Base-by-base conservation (phyloP, 2,797 vertebrate species). In the Meda fulgida region DNA sequence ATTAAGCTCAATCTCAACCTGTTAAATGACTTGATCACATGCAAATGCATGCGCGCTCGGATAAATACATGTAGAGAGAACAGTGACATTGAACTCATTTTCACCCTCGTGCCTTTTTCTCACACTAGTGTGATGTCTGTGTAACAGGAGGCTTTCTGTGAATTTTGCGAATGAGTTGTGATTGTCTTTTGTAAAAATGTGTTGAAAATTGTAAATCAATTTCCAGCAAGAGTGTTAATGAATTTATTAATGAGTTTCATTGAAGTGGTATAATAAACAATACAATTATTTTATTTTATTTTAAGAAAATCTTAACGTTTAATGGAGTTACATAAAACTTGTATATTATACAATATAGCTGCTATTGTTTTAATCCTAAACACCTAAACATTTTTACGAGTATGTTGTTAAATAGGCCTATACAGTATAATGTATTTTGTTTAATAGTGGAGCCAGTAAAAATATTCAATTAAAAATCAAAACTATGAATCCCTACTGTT, bases 1-100 rank as follows among this genome's bases (percentile, higher is more conserved):
- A 89, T 88, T 89, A 86, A 82, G 85, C 86, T 86, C 84, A 86
- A 87, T 87, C 85, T 88, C 84, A 81, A 88, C 79, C 84, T 85
- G 86, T 85, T 89, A 86, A 86, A 87, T 70, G 84, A 77, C 73
- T 91, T 71, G 80, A 86, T 90, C 82, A 82, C 81, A 69, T 76
- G 70, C 85, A 63, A 85, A 78, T 78, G 21, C 81, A 79, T 67
- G 43, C 70, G 13, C 23, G 29, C 40, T 78, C 69, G 60, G 72
- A 29, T 63, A 65, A 84, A 84, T 78, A 84, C 63, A 80, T 58
- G 78, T 29, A 71, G 78, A 87, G 82, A 80, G 72, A 84, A 63
- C 76, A 53, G 81, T 4, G 43, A 88, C 83, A 89, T 86, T 87
- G 84, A 87, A 89, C 88, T 86, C 65, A 86, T 85, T 76, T 89